Base-by-base conservation (phyloP, 35 echinoderm and acorn worm species). In the Eucidaris tribuloides region DNA sequence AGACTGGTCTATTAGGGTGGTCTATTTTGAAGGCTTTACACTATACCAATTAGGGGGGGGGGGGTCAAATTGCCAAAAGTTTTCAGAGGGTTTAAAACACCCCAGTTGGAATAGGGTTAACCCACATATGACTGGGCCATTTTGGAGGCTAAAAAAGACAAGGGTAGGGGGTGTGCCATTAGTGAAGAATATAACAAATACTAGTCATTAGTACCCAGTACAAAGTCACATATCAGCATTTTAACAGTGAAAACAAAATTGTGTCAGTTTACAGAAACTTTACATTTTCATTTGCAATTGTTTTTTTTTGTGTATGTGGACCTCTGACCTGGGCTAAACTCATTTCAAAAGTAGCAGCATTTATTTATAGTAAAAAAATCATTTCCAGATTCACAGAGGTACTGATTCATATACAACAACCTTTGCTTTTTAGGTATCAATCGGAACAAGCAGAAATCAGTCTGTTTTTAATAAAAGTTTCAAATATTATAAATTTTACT, bases 311-410 rank as follows among this genome's bases (percentile, higher is more conserved):
- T 52, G 48, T 52, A 52, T 52, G n/a, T n/a, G n/a, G n/a, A n/a
- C n/a, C n/a, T n/a, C n/a, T 64, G 11, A 64, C 27, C 61, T 64
- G 11, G 11, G 61, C 11, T 27, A 64, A 11, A 64, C 11, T 64
- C 11, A 64, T 64, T 64, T 64, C 61, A 11, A 64, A 64, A 64
- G 61, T 29, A 64, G 61, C 61, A 64, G 61, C 61, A 64, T 64
- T 64, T 14, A 29, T 14, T 64, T 14, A 11, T 14, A 14, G 27
- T n/a, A 64, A 64, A 11, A 14, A 11, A 64, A 11, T 13, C 61
- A 64, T 29, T 14, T 13, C 11, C 61, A 64, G 11, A 64, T 29
- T 14, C 61, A 64, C 61, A 64, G 11, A 64, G 5, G 11, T 29
- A 64, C 27, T 11, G 5, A 64, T 29, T 14, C 61, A 64, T 14